phyloP scores from a whole-genome alignment of 2,888 invertebrate species.

The Ganaspis brasiliensis region DNA sequence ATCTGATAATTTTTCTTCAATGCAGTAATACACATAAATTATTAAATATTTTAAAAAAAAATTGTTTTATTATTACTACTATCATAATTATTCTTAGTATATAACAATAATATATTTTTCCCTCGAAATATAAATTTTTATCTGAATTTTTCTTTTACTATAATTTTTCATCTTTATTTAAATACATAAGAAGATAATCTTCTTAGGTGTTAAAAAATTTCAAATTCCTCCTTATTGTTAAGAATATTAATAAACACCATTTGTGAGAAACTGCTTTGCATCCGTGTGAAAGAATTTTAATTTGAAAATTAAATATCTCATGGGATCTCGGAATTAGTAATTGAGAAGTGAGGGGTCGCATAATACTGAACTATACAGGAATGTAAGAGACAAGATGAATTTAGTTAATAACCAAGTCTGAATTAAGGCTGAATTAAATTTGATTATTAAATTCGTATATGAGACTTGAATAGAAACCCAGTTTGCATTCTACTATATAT shows the following conservation, averaged over 20 bases:
- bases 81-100: too few relatives aligned
- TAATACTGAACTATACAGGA: conserved; percentile 9
- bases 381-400: background rate
- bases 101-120: too few relatives aligned
- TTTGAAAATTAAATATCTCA: conserved; percentile 15
- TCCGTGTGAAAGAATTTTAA: conserved; percentile 23
- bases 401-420: conserved; percentile 12
- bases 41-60: too few relatives aligned
- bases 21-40: too few relatives aligned
- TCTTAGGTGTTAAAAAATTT: background rate
- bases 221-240: background rate
- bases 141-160: too few relatives aligned
- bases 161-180: too few relatives aligned
- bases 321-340: background rate
- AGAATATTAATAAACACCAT: background rate
- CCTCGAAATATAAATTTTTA: too few relatives aligned
- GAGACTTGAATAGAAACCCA: background rate
- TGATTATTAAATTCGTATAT: background rate
- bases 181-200: background rate
- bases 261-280: conserved; percentile 1
- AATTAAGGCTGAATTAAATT: conserved; percentile 2
- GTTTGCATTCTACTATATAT: background rate
- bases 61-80: too few relatives aligned
- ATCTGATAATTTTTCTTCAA: too few relatives aligned
- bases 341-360: conserved; percentile 22